These are phyloP conservation scores for Chionis minor DNA, from an alignment of 2,113 vertebrate genomes.

Conservation along the genomic window DNA sequence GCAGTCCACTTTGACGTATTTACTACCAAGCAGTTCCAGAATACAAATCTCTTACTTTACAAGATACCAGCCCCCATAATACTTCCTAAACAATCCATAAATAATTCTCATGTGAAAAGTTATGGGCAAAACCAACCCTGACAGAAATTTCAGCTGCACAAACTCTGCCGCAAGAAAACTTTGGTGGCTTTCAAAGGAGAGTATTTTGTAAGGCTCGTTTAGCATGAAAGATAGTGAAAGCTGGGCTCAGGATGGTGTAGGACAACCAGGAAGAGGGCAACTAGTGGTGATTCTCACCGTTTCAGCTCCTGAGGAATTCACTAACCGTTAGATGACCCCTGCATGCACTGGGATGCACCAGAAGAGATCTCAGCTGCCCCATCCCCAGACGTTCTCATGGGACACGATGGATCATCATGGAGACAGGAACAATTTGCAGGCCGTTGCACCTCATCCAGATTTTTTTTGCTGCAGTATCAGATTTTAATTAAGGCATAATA, in stretches of 20 bases:
- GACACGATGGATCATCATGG: background rate
- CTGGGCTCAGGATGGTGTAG: background rate
- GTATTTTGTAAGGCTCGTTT: background rate
- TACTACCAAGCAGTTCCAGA: background rate
- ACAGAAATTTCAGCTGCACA: background rate
- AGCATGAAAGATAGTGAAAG: background rate
- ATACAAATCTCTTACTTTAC: background rate
- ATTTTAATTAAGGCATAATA: background rate
- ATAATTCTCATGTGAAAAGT: background rate
- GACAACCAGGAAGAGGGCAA: background rate
- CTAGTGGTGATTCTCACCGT: background rate
- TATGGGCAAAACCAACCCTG: fast-evolving
- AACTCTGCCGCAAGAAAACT: background rate
- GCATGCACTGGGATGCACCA: background rate
- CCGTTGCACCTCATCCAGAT: background rate
- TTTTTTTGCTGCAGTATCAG: background rate
- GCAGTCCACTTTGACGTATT: background rate
- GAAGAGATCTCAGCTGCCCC: background rate
- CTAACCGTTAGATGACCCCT: background rate
- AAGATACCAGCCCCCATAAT: background rate
- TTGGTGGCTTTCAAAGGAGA: background rate
- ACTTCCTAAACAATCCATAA: background rate
- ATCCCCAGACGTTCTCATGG: background rate
- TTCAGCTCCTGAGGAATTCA: background rate
- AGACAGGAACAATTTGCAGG: background rate